Evolutionary conservation across 2,113 vertebrate genomes (phyloP), one percentile per base, ranked within the genome.

Genomic region (Suncus etruscus): DNA sequence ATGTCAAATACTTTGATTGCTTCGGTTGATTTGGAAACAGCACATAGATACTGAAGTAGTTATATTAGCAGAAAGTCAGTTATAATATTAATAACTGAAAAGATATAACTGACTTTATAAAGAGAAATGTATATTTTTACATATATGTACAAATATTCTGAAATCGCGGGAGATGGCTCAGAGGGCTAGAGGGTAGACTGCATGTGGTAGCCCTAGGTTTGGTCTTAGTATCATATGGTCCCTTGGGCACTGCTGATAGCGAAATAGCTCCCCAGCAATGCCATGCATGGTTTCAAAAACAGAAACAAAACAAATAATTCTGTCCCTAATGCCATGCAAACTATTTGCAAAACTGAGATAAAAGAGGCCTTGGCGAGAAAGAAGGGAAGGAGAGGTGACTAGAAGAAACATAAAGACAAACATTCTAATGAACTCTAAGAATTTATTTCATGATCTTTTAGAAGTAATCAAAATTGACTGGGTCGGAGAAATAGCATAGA

Each of bases 371-470:
- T 14, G 54, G 54, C 4, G 54, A 58, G 15, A 18, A 18, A 18
- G 20, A 54, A 15, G 54, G 5, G 20, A 3, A 6, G 20, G 20
- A 18, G 20, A 58, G 54, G 16, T 14, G 20, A 58, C 54, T 58
- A 58, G 54, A 58, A 58, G 54, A 58, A 58, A 58, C 54, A 58
- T 58, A 58, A 58, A 18, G 54, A 58, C 5, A 58, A 58, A 58
- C 54, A 58, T 61, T 61, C 58, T 83, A 92, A 93, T 79, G 78
- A 94, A 89, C 22, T 86, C 54, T 79, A 77, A 4, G n/a, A 83
- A 47, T 47, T 63, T 89, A 80, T 69, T 68, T 7, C 3, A 32
- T 20, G 1, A 48, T 32, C 0, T 86, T 85, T 87, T 47, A 74
- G 47, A 83, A 92, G 11, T 6, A 69, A 83, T 61, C 65, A 4